Evolutionary conservation across 2,113 vertebrate genomes (phyloP).

Genomic region (Felis catus): F.catus_Fca126_mat1.0 CM031419.1:22817001-22817500

Average conservation of each 20-base stretch:
- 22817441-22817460: rapidly evolving
- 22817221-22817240: constrained; percentile 72
- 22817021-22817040: neutral
- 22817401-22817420: neutral
- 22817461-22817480: neutral
- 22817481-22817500: neutral
- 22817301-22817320: neutral
- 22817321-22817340: neutral
- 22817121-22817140: neutral
- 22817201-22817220: constrained; percentile 74
- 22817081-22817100: neutral
- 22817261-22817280: neutral
- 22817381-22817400: neutral
- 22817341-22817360: rapidly evolving
- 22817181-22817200: constrained; percentile 75
- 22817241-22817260: constrained; percentile 77
- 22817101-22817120: neutral
- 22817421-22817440: neutral
- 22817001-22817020: neutral
- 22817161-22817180: neutral
- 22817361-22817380: neutral
- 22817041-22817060: neutral
- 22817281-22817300: constrained; percentile 69
- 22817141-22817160: neutral
- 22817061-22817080: neutral